These are phyloP conservation scores for Acanthoscelides obtectus DNA, from an alignment of 2,888 invertebrate species.

Conservation along the genomic window DNA sequence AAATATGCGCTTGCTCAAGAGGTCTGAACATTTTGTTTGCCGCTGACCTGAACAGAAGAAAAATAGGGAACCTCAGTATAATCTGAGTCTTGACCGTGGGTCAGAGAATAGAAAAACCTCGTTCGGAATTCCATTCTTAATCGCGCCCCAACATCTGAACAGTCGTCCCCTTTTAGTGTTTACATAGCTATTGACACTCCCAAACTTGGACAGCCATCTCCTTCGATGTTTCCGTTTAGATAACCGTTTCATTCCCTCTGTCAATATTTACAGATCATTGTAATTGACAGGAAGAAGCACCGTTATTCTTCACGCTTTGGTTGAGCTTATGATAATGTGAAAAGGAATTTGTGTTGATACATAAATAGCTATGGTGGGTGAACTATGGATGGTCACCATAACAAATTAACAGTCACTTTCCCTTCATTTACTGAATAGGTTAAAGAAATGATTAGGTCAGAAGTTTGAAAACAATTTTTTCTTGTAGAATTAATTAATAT, in stretches of 20 bases:
- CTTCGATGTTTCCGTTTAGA: not conserved
- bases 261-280: not conserved
- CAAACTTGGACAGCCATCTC: slow-evolving; percentile 12
- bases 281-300: not conserved
- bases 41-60: slow-evolving; percentile 30
- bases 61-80: slow-evolving; percentile 26
- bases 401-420: no score
- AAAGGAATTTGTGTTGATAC: no score
- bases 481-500: no score
- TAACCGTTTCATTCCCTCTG: not conserved
- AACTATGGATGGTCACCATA: no score
- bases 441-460: no score
- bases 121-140: slow-evolving; percentile 38
- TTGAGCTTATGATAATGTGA: no score
- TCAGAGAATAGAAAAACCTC: slow-evolving; percentile 39
- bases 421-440: no score
- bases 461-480: no score
- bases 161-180: slow-evolving; percentile 38
- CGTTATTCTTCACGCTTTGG: not conserved
- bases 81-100: slow-evolving; percentile 41
- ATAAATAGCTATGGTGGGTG: no score
- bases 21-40: not conserved
- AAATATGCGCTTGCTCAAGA: no score
- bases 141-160: slow-evolving; percentile 35
- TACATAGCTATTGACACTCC: slow-evolving; percentile 41